Percentiles rank a stretch among this genome's conserved stretches.
These are phyloP conservation scores for Leptothorax acervorum DNA, from an alignment of 2,888 invertebrate genomes.

Conservation along the genomic window DNA sequence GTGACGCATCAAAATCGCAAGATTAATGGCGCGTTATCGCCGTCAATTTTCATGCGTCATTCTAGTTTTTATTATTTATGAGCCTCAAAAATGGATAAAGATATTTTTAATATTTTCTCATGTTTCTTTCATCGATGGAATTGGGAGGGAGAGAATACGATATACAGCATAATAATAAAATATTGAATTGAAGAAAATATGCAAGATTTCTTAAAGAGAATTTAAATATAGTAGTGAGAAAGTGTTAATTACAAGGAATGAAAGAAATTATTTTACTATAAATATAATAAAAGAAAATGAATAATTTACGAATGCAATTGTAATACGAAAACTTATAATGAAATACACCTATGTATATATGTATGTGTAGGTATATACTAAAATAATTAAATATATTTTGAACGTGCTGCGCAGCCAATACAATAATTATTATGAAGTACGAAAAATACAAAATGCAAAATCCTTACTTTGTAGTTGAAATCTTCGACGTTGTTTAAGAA, in stretches of 20 bases:
- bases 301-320: background rate
- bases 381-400: background rate
- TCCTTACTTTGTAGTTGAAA: background rate
- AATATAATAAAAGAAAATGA: constrained; percentile 6
- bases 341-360: background rate
- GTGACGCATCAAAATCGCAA: constrained; percentile 37
- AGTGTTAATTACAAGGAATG: background rate
- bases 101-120: constrained; percentile 7
- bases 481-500: background rate
- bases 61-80: constrained; percentile 9
- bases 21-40: constrained; percentile 23
- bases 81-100: background rate
- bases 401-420: background rate
- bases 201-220: background rate
- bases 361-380: background rate
- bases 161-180: background rate
- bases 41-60: constrained; percentile 7
- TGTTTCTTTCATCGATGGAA: background rate
- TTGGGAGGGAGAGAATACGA: background rate
- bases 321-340: background rate
- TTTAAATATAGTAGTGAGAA: background rate
- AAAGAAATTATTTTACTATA: background rate
- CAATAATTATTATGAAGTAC: background rate
- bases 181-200: background rate
- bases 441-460: background rate